Conservation (phyloP, 2,797 vertebrate genomes). For the Danio kyathit region DNA sequence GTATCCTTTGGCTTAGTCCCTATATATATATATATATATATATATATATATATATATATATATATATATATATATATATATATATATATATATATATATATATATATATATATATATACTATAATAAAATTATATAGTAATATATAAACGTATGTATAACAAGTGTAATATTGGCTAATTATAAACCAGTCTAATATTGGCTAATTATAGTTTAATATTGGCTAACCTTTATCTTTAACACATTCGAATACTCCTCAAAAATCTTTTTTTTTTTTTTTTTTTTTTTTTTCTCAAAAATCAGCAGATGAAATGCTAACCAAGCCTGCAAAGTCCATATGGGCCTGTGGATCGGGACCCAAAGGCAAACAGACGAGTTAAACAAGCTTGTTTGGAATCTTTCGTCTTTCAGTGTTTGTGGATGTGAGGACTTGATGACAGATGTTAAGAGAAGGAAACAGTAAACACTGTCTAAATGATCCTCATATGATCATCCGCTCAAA, state of each 20-base stretch:
- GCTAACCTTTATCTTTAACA: background rate
- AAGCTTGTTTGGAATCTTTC: conserved; percentile 10
- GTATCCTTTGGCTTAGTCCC: too few species aligned
- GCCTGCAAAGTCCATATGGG: background rate
- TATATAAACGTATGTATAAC: too few species aligned
- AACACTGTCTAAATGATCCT: conserved; percentile 35
- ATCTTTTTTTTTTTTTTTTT: too few species aligned
- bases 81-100: too few species aligned
- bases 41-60: too few species aligned
- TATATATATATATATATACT: too few species aligned
- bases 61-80: too few species aligned
- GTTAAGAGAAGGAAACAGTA: conserved; percentile 37
- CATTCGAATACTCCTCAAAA: background rate
- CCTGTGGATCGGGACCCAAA: conserved; percentile 1
- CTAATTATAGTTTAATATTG: too few species aligned
- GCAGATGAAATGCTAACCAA: background rate
- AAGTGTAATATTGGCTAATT: too few species aligned
- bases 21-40: too few species aligned
- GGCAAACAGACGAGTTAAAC: conserved; percentile 10
- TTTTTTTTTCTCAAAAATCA: background rate
- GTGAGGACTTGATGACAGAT: conserved; percentile 26
- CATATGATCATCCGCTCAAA: conserved; percentile 22
- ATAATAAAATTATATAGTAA: too few species aligned
- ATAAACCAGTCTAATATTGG: too few species aligned
- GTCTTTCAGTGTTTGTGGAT: conserved; percentile 7